Conservation (phyloP, 2,113 vertebrate genomes). For the Crotalus helleri region DNA sequence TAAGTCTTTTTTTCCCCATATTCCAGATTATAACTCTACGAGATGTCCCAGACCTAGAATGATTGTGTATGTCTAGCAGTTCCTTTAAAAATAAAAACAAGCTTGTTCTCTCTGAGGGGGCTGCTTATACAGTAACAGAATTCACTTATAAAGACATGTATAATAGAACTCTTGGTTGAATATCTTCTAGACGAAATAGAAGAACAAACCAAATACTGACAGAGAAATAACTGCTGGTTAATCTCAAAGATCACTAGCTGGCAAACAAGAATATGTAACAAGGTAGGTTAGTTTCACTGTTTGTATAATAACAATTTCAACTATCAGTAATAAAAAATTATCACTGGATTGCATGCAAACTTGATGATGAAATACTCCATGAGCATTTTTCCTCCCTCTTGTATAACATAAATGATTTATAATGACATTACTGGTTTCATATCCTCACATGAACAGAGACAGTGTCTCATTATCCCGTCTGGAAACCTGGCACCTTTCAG, state of each 20-base stretch:
- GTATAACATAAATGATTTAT: not conserved
- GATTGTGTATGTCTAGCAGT: constrained; percentile 3
- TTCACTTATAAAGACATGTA: constrained; percentile 12
- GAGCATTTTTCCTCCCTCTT: not conserved
- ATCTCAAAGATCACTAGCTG: constrained; percentile 37
- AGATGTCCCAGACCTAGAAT: not conserved
- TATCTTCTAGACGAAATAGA: not conserved
- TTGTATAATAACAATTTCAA: not conserved
- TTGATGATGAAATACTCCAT: constrained; percentile 8
- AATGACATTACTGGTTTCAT: not conserved
- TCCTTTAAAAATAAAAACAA: constrained; percentile 24
- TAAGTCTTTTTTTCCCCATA: not conserved
- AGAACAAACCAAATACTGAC: not conserved
- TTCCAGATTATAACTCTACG: not conserved
- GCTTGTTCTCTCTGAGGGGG: not conserved
- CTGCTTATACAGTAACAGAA: not conserved
- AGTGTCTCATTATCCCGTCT: not conserved
- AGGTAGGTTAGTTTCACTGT: constrained; percentile 30
- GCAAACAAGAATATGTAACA: constrained; percentile 40
- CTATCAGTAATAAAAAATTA: constrained; percentile 19
- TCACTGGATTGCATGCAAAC: constrained; percentile 10
- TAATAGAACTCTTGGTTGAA: not conserved
- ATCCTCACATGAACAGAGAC: not conserved
- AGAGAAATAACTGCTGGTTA: constrained; percentile 20
- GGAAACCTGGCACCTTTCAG: not conserved